Conservation (phyloP, 2,888 invertebrate species). For the Chymomyza amoena region DNA sequence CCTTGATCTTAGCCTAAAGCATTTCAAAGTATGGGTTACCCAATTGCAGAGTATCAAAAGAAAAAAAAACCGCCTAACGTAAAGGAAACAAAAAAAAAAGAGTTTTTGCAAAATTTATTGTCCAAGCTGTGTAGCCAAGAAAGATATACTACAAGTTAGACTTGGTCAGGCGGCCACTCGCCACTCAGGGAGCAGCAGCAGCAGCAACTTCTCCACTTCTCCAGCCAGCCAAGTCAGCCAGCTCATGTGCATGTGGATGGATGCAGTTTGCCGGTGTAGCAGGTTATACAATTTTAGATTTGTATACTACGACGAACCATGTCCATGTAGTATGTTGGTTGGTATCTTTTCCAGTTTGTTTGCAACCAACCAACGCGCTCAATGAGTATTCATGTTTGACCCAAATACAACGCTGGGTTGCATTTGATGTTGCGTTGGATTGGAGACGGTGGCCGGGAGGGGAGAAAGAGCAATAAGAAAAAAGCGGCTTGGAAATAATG, state of each 20-base stretch:
- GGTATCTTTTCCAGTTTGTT: constrained; percentile 15
- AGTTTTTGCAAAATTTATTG: constrained; percentile 53
- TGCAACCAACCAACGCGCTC: constrained; percentile 40
- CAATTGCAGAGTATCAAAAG: background rate
- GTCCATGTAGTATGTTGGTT: background rate
- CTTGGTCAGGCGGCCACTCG: background rate
- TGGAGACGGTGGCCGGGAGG: background rate
- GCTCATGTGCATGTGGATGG: background rate
- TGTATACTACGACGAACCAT: constrained; percentile 8
- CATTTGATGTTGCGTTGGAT: background rate
- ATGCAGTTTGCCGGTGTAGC: constrained; percentile 31
- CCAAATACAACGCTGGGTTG: constrained; percentile 52
- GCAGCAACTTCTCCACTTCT: too few relatives aligned
- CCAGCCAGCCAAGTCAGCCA: too few relatives aligned
- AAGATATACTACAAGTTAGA: constrained; percentile 55
- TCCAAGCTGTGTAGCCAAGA: constrained; percentile 49
- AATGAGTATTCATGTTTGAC: constrained; percentile 71
- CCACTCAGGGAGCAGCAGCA: background rate
- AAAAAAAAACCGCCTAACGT: background rate
- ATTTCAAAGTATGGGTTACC: background rate
- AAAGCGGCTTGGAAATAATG: constrained; percentile 2
- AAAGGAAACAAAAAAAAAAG: background rate
- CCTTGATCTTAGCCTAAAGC: too few relatives aligned
- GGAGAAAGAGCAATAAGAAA: background rate
- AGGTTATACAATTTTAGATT: constrained; percentile 71